Conservation (phyloP, 2,113 vertebrate genomes). For the Leptosomus discolor region DNA sequence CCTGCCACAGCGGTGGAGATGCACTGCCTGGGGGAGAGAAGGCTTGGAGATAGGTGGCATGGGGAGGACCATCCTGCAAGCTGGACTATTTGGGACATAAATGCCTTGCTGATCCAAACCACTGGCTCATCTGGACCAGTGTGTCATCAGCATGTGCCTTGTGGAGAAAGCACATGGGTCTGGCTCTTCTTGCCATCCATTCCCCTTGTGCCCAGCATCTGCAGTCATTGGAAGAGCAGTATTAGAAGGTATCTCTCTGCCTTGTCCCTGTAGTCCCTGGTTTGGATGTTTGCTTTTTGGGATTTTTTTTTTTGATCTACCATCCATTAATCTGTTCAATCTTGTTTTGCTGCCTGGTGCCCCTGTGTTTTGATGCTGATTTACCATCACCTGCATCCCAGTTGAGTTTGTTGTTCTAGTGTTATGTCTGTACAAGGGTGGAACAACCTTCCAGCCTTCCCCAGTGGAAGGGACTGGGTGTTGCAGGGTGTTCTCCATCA, state of each 20-base stretch:
- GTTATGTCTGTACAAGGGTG: accelerated
- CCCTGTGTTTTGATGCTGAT: neutral
- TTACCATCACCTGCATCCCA: neutral
- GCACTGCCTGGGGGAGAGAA: neutral
- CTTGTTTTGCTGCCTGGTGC: neutral
- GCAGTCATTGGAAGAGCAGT: neutral
- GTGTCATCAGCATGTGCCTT: neutral
- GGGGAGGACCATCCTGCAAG: neutral
- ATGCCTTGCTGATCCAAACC: neutral
- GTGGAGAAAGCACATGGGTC: neutral
- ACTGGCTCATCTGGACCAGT: neutral
- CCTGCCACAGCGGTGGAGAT: neutral
- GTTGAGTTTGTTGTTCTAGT: neutral
- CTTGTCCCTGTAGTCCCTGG: neutral
- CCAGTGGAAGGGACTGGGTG: accelerated
- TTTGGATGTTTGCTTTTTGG: too few relatives aligned
- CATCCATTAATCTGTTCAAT: neutral
- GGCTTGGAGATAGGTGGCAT: accelerated
- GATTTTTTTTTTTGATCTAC: neutral
- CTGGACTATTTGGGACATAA: neutral
- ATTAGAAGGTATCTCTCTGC: neutral
- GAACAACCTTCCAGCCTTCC: neutral
- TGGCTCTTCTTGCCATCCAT: neutral
- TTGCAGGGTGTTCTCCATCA: neutral
- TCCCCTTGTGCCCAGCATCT: neutral